A percentile compares a stretch with the other conserved stretches of the same genome.
Evolutionary conservation across 2,797 vertebrate genomes (phyloP).

Genomic region (Sebastes wilsoni): DNA sequence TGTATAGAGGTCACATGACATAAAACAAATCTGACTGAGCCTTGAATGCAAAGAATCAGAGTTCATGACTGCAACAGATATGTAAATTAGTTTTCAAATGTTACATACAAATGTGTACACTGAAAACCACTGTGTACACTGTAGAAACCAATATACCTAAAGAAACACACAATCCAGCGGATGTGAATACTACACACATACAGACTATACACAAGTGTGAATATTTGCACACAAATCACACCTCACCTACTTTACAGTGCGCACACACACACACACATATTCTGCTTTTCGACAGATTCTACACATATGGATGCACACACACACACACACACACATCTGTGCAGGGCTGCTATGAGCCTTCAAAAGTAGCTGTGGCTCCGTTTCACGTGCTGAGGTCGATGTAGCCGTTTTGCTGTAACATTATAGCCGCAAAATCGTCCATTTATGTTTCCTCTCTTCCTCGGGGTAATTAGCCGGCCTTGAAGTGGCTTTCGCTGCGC

Average conservation of each 20-base stretch:
- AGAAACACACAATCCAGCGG: background rate
- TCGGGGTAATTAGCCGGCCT: slow-evolving; percentile 79
- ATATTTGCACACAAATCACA: slow-evolving; percentile 7
- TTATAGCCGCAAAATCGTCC: slow-evolving; percentile 74
- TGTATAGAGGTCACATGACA: background rate
- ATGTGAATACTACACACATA: background rate
- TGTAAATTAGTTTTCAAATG: background rate
- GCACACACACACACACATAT: background rate
- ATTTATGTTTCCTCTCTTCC: slow-evolving; percentile 81
- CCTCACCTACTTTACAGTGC: background rate
- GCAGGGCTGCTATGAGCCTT: slow-evolving; percentile 35
- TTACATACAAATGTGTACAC: background rate
- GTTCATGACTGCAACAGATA: background rate
- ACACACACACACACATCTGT: slow-evolving; percentile 44
- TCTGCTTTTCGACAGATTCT: background rate
- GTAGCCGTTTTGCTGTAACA: slow-evolving; percentile 71
- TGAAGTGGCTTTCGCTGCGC: slow-evolving; percentile 82
- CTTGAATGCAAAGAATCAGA: background rate
- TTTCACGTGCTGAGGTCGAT: slow-evolving; percentile 74
- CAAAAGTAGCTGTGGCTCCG: slow-evolving; percentile 62
- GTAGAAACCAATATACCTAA: background rate
- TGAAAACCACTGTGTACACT: background rate
- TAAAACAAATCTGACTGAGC: background rate
- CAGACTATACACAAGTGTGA: background rate
- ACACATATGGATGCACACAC: slow-evolving; percentile 16